A percentile compares a stretch with the other conserved stretches of the same genome.
phyloP scores from a whole-genome alignment of 2,888 invertebrate species.

The Willowsia nigromaculata region DNA sequence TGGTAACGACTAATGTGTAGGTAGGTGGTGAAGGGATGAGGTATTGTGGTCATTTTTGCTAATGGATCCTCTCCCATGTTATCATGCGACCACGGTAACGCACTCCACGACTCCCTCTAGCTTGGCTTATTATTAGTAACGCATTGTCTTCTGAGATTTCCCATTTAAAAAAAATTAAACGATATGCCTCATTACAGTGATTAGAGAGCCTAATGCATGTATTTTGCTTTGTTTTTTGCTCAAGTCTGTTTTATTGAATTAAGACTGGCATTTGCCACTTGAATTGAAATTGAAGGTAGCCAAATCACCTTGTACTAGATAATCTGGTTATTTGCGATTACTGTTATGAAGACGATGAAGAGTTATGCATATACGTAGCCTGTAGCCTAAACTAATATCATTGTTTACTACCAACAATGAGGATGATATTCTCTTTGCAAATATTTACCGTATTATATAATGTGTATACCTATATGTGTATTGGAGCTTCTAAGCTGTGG shows the following conservation, averaged over 20 bases:
- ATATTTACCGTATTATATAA: background rate
- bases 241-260: background rate
- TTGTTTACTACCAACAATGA: background rate
- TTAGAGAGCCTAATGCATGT: background rate
- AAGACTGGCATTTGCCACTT: background rate
- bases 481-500: background rate
- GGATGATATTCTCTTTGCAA: background rate
- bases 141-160: background rate
- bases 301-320: slow-evolving; percentile 45
- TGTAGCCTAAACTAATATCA: too few relatives aligned
- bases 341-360: background rate
- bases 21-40: background rate
- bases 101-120: background rate
- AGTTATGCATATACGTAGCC: background rate
- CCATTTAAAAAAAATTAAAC: background rate
- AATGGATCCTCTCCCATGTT: background rate
- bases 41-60: too few relatives aligned
- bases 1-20: background rate
- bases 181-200: background rate
- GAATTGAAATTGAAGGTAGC: slow-evolving; percentile 47
- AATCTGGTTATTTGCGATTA: background rate
- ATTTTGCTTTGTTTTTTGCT: too few relatives aligned
- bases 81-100: background rate
- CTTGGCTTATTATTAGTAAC: background rate
- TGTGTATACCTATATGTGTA: background rate